phyloP scores from a whole-genome alignment of 2,113 vertebrate species.

The Nerophis lumbriciformis region DNA sequence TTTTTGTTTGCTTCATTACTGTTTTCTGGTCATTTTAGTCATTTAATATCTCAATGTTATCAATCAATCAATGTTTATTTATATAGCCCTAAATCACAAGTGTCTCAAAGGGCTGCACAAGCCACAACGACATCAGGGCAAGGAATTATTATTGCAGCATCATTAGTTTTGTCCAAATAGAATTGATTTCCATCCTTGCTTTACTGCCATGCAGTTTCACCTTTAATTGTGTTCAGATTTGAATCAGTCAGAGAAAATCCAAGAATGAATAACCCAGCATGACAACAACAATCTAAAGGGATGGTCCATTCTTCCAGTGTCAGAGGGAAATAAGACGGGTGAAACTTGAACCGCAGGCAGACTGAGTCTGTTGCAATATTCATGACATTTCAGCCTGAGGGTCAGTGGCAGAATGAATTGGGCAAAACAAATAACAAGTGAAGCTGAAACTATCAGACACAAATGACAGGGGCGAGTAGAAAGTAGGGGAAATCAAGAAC shows the following conservation, averaged over 20 bases:
- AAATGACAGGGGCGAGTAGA: neutral
- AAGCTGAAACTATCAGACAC: conserved; percentile 1
- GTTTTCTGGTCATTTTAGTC: no score
- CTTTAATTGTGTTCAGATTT: neutral
- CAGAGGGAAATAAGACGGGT: neutral
- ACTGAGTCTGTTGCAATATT: conserved; percentile 5
- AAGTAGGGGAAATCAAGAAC: neutral
- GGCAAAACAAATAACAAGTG: conserved; percentile 2
- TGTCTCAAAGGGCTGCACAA: no score
- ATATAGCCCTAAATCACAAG: no score
- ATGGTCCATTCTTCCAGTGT: neutral
- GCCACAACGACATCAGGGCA: no score
- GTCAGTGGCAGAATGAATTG: conserved; percentile 5
- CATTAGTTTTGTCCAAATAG: no score
- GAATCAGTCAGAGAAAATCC: neutral
- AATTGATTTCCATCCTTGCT: no score
- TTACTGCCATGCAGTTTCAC: no score
- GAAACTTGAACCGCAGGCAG: neutral
- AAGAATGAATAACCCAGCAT: neutral
- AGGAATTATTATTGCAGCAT: no score
- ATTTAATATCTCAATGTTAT: no score
- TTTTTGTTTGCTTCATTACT: no score
- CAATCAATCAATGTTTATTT: no score
- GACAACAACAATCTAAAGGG: neutral
- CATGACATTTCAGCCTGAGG: conserved; percentile 3